Conservation (phyloP, 35 echinoderm and acorn worm genomes). For the Chiridota heheva region DNA sequence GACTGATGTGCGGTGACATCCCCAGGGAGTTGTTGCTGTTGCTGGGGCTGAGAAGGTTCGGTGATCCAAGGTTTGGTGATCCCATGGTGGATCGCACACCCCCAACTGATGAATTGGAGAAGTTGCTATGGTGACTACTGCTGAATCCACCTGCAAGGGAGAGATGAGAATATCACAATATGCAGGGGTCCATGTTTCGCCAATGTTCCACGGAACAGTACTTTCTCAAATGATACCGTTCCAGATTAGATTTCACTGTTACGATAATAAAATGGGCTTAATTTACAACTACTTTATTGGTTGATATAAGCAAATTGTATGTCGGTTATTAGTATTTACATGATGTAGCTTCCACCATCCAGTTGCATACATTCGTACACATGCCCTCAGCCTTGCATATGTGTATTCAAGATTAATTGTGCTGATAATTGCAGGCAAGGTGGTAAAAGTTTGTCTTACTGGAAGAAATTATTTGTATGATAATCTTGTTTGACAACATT, state of each 20-base stretch:
- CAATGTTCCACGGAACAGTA: no score
- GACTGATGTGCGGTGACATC: constrained; percentile 65
- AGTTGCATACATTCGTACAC: no score
- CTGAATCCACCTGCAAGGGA: constrained; percentile 52
- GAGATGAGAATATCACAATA: background rate
- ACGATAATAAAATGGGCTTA: background rate
- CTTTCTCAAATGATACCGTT: no score
- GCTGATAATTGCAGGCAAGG: no score
- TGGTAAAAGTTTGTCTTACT: no score
- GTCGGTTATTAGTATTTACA: background rate
- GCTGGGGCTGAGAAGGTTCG: constrained; percentile 78
- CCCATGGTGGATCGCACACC: constrained; percentile 14
- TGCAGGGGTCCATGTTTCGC: background rate
- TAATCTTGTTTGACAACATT: no score
- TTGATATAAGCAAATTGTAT: no score
- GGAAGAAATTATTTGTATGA: no score
- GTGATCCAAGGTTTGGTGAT: constrained; percentile 28
- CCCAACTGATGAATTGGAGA: constrained; percentile 68
- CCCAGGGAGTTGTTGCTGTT: constrained; percentile 61
- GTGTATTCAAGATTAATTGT: background rate
- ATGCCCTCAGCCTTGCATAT: background rate
- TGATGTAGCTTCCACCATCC: background rate
- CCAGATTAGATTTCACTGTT: no score
- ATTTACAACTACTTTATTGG: no score
- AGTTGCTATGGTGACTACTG: constrained; percentile 72